Evolutionary conservation across 1,140 invertebrate species (phyloP), one percentile per base, ranked within the genome.

Genomic region (Lucilia cuprina): DNA sequence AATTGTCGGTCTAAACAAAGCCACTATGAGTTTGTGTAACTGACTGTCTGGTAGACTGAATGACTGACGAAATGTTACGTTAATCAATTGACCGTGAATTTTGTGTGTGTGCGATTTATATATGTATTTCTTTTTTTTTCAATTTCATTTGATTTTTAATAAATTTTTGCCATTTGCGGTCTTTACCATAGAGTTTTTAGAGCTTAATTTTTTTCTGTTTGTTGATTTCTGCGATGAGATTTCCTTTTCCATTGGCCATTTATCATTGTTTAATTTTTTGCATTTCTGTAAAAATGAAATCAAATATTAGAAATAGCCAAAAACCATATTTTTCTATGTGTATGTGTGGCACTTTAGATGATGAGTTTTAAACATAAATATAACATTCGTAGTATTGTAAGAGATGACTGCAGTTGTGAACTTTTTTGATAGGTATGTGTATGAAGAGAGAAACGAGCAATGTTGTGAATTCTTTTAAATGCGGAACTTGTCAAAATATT

Each of bases 21-120:
- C 10, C 41, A 41, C 41, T 41, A 41, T 41, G 10, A 2, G 41
- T 60, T 17, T 14, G 55, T 60, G 55, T 60, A 75, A 78, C 75
- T 35, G 14, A n/a, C 35, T n/a, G 3, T 5, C 75, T 17, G 25
- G 25, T 30, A 30, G 25, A 30, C 25, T 30, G 25, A 30, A 30
- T 30, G 9, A 34, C 25, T 10, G 14, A 34, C 30, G 17, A 7
- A 75, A 78, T 19, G 14, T n/a, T 41, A 80, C 19, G 77, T 80
- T 80, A 80, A 80, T 80, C 77, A 80, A 80, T 80, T 80, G 77
- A 49, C 77, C 77, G 77, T 80, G 77, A 80, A 80, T 80, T 80
- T 80, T 70, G 19, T 70, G 9, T 70, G 55, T 60, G n/a, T 60
- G 55, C 14, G 14, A 78, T 78, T 19, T 41, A 78, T 78, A n/a